Base-by-base conservation (phyloP, 1,140 invertebrate genomes). In the Ostrea denselamellosa region DNA sequence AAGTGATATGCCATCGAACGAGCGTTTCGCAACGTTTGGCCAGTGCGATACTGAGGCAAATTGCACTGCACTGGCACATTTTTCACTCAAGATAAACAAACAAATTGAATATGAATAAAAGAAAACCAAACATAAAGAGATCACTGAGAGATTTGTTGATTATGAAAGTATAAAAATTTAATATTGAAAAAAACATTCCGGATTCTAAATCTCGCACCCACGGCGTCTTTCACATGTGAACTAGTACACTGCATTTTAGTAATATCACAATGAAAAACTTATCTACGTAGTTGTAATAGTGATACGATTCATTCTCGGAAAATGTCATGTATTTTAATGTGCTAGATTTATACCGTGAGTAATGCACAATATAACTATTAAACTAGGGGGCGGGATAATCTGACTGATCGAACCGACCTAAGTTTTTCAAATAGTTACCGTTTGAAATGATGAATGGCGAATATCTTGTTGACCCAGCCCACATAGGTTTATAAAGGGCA, bases 391-490 rank as follows among this genome's bases (percentile, higher is more conserved):
- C 68, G 68, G 22, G 68, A 28, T 14, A 44, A 77, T 77, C 68
- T 25, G 22, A 77, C 12, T 22, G n/a, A 9, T 77, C 68, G 68
- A 34, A 12, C 25, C 25, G 68, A 77, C 68, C 68, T 14, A 77
- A 77, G 68, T 77, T 77, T 25, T 77, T 77, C 68, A 77, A 77
- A 77, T 77, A 77, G 68, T 77, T 34, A 77, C 14, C 12, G 28
- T 77, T 25, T 77, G 68, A 77, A 77, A 34, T 28, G 12, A 77
- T 77, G 68, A 77, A 77, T 34, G 68, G 68, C 28, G 14, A 77
- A 12, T 22, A 22, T 77, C 68, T 77, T 28, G 68, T 77, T 77
- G 68, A 77, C 25, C 25, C 68, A 77, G 17, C 68, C 68, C 28
- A 44, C 34, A 25, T 77, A 14, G 68, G 68, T 77, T 77, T 77